phyloP scores from a whole-genome alignment of 1,140 invertebrate species.

The Drosophila takahashii region DNA sequence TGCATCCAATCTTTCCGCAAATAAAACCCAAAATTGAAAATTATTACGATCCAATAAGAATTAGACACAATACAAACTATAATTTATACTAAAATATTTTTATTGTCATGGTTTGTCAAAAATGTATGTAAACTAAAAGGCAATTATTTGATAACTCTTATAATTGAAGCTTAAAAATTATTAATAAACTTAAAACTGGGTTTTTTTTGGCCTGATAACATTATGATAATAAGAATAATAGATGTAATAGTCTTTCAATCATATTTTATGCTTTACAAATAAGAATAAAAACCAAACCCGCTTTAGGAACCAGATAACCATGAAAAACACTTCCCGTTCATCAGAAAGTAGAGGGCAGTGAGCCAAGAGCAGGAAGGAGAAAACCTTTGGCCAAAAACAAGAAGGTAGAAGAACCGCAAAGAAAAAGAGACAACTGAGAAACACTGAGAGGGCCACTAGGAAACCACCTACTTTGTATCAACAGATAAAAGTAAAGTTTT shows the following conservation, averaged over 20 bases:
- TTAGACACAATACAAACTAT: too few relatives aligned
- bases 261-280: too few relatives aligned
- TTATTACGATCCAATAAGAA: too few relatives aligned
- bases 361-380: neutral
- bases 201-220: too few relatives aligned
- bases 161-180: too few relatives aligned
- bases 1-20: neutral
- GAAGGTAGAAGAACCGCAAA: conserved; percentile 26
- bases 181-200: too few relatives aligned
- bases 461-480: conserved; percentile 40
- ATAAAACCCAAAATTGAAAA: neutral
- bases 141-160: too few relatives aligned
- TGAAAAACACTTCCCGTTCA: conserved; percentile 26
- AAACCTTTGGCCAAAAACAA: conserved; percentile 22
- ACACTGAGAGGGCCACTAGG: conserved; percentile 27
- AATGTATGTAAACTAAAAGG: too few relatives aligned
- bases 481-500: conserved; percentile 60
- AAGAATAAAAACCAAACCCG: conserved; percentile 3
- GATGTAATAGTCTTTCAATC: too few relatives aligned
- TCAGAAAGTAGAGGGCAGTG: conserved; percentile 11
- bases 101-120: too few relatives aligned
- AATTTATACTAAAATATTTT: too few relatives aligned
- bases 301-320: conserved; percentile 11
- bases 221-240: too few relatives aligned
- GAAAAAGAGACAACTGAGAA: conserved; percentile 7